phyloP scores from a whole-genome alignment of 2,888 invertebrate species.

The Syrphus vitripennis region DNA sequence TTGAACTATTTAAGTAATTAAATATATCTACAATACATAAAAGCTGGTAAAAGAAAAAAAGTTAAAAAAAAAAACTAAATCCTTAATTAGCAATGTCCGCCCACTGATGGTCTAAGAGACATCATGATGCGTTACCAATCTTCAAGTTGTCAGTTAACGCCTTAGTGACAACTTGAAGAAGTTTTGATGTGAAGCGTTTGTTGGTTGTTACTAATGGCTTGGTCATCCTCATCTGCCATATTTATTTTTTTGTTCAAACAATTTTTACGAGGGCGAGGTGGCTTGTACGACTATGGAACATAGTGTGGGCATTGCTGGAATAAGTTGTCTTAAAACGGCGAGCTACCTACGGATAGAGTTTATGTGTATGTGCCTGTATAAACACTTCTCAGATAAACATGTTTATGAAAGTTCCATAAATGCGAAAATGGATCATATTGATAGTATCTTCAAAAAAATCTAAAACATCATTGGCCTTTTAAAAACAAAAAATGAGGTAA shows the following conservation, averaged over 20 bases:
- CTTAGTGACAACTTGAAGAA: too few species aligned
- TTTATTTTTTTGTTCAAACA: neutral
- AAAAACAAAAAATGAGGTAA: neutral
- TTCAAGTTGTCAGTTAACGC: neutral
- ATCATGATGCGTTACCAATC: neutral
- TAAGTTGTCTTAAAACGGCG: neutral
- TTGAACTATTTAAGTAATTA: neutral
- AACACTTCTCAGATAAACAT: neutral
- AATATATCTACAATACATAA: too few species aligned
- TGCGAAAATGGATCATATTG: neutral
- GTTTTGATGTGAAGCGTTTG: neutral
- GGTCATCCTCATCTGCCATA: neutral
- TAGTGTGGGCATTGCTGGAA: neutral
- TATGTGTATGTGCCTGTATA: too few species aligned
- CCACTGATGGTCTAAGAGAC: neutral
- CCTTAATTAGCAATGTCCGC: conserved; percentile 2
- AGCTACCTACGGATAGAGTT: neutral
- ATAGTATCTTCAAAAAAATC: too few species aligned
- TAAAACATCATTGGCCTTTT: neutral
- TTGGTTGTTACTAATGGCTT: neutral
- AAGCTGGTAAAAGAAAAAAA: too few species aligned
- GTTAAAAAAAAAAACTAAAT: too few species aligned
- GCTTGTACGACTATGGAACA: neutral
- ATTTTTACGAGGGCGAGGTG: neutral
- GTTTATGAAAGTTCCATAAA: neutral